A percentile compares a stretch with the other conserved stretches of the same genome.
These are phyloP conservation scores for Acrocephalus arundinaceus DNA, from an alignment of 2,113 vertebrate genomes.

Conservation along the genomic window DNA sequence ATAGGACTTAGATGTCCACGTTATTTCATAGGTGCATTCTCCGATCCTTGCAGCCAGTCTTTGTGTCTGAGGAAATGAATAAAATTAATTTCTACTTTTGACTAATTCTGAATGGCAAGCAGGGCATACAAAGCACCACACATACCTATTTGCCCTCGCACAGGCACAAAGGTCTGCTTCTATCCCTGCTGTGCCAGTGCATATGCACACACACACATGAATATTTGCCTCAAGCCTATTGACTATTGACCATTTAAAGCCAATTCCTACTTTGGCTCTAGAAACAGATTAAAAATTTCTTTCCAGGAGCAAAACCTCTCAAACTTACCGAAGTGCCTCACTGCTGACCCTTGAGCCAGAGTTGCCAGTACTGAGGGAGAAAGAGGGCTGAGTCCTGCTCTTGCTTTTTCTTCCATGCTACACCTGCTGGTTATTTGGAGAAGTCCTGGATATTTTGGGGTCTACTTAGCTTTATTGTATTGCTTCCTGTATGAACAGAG, in stretches of 20 bases:
- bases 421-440: background rate
- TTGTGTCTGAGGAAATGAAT: background rate
- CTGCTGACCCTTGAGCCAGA: background rate
- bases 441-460: background rate
- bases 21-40: background rate
- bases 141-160: background rate
- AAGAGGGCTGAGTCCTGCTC: background rate
- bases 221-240: background rate
- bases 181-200: background rate
- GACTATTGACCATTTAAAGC: background rate
- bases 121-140: background rate
- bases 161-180: background rate
- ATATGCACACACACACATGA: fast-evolving
- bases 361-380: background rate
- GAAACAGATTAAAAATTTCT: background rate
- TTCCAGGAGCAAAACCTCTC: background rate
- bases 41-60: background rate
- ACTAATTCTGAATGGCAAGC: background rate
- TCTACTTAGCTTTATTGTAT: background rate
- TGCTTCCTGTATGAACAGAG: background rate
- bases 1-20: background rate
- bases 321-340: fast-evolving
- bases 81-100: background rate
- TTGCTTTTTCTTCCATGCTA: background rate
- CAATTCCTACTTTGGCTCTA: background rate